These are phyloP conservation scores for Phrynocephalus versicolor DNA, from an alignment of 2,113 vertebrate species.

Conservation along the genomic window DNA sequence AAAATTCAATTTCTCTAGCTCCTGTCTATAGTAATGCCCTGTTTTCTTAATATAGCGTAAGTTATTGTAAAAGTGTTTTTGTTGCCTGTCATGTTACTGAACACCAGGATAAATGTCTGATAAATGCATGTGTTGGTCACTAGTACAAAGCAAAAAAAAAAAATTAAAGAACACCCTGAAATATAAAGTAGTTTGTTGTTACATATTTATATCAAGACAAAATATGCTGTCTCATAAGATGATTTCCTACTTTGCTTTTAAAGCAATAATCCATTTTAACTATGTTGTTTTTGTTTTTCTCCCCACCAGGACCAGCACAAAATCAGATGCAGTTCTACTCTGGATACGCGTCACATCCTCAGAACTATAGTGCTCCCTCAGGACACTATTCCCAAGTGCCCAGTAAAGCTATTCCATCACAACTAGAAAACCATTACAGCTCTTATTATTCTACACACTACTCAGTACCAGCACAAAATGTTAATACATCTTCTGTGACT, in stretches of 20 bases:
- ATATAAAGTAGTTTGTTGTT: background rate
- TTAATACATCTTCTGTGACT: conserved; percentile 62
- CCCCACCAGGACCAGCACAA: conserved; percentile 83
- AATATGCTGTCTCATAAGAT: too few relatives aligned
- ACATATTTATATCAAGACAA: background rate
- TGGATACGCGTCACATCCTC: conserved; percentile 78
- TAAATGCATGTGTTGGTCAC: background rate
- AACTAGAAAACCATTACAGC: conserved; percentile 76
- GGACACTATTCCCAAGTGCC: conserved; percentile 78
- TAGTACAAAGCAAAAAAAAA: background rate
- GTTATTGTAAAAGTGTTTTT: background rate
- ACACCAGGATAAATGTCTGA: background rate
- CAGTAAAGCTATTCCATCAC: conserved; percentile 78
- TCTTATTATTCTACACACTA: conserved; percentile 81
- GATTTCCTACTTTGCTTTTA: background rate
- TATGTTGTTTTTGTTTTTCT: conserved; percentile 8
- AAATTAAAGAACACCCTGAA: background rate
- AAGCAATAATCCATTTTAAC: background rate
- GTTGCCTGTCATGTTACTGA: background rate
- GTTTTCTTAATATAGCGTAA: background rate
- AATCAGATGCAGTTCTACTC: conserved; percentile 75
- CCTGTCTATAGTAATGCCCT: too few relatives aligned
- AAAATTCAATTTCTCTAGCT: too few relatives aligned
- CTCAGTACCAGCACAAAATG: conserved; percentile 74
- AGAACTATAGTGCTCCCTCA: conserved; percentile 74